phyloP scores from a whole-genome alignment of 2,888 invertebrate genomes.

The Bibio marci region DNA sequence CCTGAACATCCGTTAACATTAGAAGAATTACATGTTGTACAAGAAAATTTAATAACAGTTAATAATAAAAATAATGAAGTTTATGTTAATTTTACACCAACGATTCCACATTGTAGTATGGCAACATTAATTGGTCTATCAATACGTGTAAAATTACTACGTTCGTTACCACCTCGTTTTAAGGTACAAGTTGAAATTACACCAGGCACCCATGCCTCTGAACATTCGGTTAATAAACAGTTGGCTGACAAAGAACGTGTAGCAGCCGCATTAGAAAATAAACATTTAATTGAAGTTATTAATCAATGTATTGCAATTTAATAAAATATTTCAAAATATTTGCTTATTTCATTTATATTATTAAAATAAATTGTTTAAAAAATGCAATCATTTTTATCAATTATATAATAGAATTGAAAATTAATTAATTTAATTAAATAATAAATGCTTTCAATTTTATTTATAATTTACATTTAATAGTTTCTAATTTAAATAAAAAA shows the following conservation, averaged over 20 bases:
- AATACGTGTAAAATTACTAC: conserved; percentile 76
- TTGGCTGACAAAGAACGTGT: conserved; percentile 95
- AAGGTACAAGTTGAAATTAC: conserved; percentile 79
- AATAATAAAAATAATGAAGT: conserved; percentile 55
- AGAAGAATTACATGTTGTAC: conserved; percentile 88
- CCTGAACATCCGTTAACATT: conserved; percentile 94
- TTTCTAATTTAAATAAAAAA: conserved; percentile 1
- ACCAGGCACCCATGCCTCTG: conserved; percentile 84
- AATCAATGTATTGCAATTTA: conserved; percentile 63
- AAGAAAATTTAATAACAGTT: conserved; percentile 62
- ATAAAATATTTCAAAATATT: conserved; percentile 9
- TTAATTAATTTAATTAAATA: too few species aligned
- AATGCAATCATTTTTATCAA: too few species aligned
- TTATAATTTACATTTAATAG: not conserved
- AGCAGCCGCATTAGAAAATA: conserved; percentile 92
- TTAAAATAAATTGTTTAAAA: too few species aligned
- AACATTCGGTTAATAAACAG: conserved; percentile 90
- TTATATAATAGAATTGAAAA: too few species aligned
- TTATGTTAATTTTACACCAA: conserved; percentile 79
- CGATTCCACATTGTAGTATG: conserved; percentile 98
- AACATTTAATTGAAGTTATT: conserved; percentile 76
- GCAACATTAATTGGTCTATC: conserved; percentile 83
- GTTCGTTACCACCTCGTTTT: conserved; percentile 66
- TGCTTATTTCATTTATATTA: too few species aligned
- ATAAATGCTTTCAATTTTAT: too few species aligned